Base-by-base conservation (phyloP, 2,797 vertebrate species). In the Poliocrania exsul region DNA sequence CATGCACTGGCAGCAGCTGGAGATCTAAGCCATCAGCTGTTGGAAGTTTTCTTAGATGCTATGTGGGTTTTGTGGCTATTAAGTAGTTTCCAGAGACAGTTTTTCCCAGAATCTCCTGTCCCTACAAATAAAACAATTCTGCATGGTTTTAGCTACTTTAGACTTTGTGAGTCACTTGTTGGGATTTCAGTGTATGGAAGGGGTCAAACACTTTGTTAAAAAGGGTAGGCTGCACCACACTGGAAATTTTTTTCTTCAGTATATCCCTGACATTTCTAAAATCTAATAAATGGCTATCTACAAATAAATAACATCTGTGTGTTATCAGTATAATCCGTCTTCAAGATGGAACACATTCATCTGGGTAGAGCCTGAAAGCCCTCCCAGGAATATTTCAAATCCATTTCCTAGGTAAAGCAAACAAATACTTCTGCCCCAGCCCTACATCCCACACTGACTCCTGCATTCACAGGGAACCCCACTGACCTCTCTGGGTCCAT, bases 291-390 rank as follows among this genome's bases (percentile, higher is more conserved):
- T 61, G 15, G 10, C 9, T 93, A 93, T 95, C 77, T 94, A 84
- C 83, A 91, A 94, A 94, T 74, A 95, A 97, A 95, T 83, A 96
- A 92, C 88, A 96, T 94, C 93, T 95, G 81, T 53, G 23, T 88
- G n/a, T 94, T 95, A 91, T 87, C 81, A 80, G 72, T 15, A 53
- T 81, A 86, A 86, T 69, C 62, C 81, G 38, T 56, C 62, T 78
- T 92, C 29, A 56, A 51, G 58, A 81, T 57, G 84, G 85, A 96
- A 95, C 58, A 75, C 26, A 62, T 88, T 92, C 31, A 66, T 83
- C 33, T 86, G 79, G 65, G 75, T 16, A 86, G 85, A 91, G 79
- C 47, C 84, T 92, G 86, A 94, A 86, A 79, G 37, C 72, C 40
- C 94, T 93, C 89, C 13, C 31, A 92, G 88, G 91, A 93, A 54